Evolutionary conservation across 2,113 vertebrate species (phyloP).

Genomic region (Varanus salvator): DNA sequence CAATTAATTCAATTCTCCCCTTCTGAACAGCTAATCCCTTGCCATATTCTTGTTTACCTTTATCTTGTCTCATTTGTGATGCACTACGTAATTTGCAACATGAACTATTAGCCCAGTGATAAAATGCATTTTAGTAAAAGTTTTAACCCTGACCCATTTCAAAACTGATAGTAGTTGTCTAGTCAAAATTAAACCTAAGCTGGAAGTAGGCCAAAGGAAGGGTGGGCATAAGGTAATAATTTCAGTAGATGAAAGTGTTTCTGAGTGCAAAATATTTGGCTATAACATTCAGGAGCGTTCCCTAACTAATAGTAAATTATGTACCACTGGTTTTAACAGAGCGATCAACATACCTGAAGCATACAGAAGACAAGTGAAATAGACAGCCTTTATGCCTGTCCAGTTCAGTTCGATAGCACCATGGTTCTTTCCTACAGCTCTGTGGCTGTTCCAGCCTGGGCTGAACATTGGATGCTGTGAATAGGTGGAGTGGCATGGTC

Average conservation of each 20-base stretch:
- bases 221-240: background rate
- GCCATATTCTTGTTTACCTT: background rate
- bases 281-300: too few species aligned
- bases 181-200: background rate
- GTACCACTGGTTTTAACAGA: background rate
- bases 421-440: background rate
- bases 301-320: too few species aligned
- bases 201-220: background rate
- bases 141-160: too few species aligned
- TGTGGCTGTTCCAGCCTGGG: background rate
- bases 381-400: background rate
- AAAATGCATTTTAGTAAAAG: too few species aligned
- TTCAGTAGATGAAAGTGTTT: too few species aligned
- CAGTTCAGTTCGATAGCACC: background rate
- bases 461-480: background rate
- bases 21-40: background rate
- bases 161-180: too few species aligned
- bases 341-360: background rate
- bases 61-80: background rate
- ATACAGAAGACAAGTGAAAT: background rate
- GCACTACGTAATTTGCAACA: background rate
- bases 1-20: background rate
- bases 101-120: background rate
- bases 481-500: background rate
- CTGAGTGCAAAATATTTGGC: too few species aligned